Conservation (phyloP, 2,113 vertebrate species). For the Furnarius figulus region DNA sequence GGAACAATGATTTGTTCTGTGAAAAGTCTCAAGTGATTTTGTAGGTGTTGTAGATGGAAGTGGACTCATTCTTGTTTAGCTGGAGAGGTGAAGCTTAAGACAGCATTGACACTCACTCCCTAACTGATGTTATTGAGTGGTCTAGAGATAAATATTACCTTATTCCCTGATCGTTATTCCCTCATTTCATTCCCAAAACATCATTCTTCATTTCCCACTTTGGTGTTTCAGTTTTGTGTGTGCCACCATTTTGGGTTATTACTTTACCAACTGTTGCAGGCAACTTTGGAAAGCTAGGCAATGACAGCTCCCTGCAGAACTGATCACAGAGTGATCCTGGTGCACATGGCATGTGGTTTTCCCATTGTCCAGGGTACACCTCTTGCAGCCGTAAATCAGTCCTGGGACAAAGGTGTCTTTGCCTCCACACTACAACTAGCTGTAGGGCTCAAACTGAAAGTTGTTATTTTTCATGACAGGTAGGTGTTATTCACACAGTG, state of each 20-base stretch:
- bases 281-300: slow-evolving; percentile 31
- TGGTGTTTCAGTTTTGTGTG: slow-evolving; percentile 6
- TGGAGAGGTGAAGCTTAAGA: slow-evolving; percentile 14
- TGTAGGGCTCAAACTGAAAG: neutral
- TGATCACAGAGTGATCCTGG: neutral
- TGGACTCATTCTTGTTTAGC: neutral
- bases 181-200: neutral
- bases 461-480: neutral
- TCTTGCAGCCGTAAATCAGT: neutral
- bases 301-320: slow-evolving; percentile 15
- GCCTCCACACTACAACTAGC: neutral
- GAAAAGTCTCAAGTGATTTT: neutral
- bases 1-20: neutral
- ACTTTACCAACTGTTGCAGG: slow-evolving; percentile 51
- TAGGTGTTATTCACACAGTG: neutral
- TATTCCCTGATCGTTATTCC: slow-evolving; percentile 22
- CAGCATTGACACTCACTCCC: neutral
- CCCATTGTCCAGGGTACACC: neutral
- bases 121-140: neutral
- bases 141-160: neutral
- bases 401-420: neutral
- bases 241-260: slow-evolving; percentile 25
- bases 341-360: neutral
- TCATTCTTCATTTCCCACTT: slow-evolving; percentile 48
- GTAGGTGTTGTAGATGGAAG: slow-evolving; percentile 20